Conservation (phyloP, 2,797 vertebrate species). For the Eidolon dupreanum region DNA sequence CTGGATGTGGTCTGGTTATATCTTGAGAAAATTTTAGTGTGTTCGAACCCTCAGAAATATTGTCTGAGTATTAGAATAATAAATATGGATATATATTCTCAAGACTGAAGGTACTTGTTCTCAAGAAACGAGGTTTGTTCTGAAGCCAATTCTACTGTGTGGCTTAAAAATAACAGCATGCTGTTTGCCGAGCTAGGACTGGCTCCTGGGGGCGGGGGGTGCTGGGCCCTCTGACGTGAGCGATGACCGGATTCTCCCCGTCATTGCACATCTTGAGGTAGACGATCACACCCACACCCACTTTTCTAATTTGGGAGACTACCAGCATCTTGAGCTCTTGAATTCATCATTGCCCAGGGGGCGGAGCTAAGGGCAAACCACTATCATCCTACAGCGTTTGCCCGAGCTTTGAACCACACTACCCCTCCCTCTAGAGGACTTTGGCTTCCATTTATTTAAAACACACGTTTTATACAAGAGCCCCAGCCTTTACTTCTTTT, state of each 20-base stretch:
- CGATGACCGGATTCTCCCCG: too few species aligned
- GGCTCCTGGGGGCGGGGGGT: not conserved
- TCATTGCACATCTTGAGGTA: fast-evolving
- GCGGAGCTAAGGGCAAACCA: not conserved
- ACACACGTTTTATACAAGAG: not conserved
- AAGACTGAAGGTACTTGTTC: not conserved
- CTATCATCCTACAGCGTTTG: not conserved
- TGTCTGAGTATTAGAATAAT: not conserved
- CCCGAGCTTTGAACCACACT: not conserved
- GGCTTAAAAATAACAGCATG: not conserved
- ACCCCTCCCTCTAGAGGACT: not conserved
- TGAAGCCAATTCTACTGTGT: not conserved
- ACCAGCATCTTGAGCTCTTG: not conserved
- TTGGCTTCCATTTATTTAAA: not conserved
- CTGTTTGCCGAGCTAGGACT: fast-evolving
- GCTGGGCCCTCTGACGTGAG: fast-evolving
- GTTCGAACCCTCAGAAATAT: not conserved
- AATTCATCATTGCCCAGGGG: not conserved
- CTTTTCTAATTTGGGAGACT: not conserved
- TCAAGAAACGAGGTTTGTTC: not conserved
- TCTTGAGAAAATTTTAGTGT: not conserved
- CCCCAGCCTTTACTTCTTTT: not conserved
- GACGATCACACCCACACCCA: fast-evolving
- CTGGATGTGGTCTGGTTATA: not conserved
- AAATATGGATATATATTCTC: not conserved